These are phyloP conservation scores for Phalacrocorax carbo DNA, from an alignment of 2,113 vertebrate genomes.

Conservation along the genomic window DNA sequence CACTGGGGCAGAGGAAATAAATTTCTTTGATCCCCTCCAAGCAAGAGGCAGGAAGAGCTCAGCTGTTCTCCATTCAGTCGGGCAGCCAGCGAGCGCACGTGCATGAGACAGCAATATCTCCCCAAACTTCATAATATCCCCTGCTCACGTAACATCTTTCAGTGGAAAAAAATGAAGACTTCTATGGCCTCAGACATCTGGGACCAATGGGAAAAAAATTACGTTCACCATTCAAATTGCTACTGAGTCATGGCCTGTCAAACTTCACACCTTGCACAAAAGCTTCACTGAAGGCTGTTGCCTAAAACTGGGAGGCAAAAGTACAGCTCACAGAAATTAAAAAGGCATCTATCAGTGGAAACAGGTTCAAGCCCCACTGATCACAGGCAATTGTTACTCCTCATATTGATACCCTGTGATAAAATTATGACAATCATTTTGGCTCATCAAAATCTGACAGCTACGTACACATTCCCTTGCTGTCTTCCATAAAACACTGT, in stretches of 20 bases:
- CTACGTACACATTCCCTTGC: background rate
- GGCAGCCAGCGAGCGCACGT: rapidly evolving
- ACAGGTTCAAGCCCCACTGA: background rate
- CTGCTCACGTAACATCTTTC: background rate
- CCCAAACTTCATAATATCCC: background rate
- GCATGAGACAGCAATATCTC: background rate
- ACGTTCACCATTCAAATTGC: background rate
- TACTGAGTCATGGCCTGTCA: background rate
- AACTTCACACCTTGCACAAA: background rate
- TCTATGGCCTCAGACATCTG: background rate
- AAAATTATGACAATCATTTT: background rate
- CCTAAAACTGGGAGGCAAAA: background rate
- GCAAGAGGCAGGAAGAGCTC: background rate
- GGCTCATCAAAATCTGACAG: background rate
- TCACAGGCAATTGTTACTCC: background rate
- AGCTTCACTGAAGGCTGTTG: background rate
- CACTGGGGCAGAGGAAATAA: background rate
- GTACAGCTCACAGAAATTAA: background rate
- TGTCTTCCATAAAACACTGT: background rate
- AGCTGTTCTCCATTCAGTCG: background rate
- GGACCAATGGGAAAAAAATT: background rate
- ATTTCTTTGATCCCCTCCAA: background rate
- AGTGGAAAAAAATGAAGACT: background rate
- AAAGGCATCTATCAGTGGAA: background rate
- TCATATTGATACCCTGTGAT: background rate